A percentile compares a stretch with the other conserved stretches of the same genome.
phyloP scores from a whole-genome alignment of 30 jellyfish, hydroid and myxozoan genomes.

The Morbakka virulenta region DNA sequence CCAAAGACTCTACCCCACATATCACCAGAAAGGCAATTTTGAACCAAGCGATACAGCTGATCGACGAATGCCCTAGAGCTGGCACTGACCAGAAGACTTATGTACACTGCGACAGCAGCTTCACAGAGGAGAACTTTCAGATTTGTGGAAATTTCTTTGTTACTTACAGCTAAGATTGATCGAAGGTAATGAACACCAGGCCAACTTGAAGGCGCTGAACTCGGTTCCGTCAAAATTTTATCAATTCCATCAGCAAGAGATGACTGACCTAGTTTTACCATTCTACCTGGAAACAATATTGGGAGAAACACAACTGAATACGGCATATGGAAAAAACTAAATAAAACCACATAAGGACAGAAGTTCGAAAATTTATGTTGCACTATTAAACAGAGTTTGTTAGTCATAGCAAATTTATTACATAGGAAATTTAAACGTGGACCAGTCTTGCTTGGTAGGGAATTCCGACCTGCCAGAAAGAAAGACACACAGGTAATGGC shows the following conservation, averaged over 20 bases:
- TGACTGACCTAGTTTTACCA: neutral
- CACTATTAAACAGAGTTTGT: too few relatives aligned
- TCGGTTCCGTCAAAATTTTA: conserved; percentile 68
- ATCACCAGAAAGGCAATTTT: conserved; percentile 54
- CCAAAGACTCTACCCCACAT: conserved; percentile 97
- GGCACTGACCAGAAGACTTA: conserved; percentile 78
- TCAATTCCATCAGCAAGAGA: conserved; percentile 17
- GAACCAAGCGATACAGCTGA: conserved; percentile 77
- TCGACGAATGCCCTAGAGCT: conserved; percentile 76
- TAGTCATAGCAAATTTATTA: too few relatives aligned
- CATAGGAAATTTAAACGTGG: too few relatives aligned
- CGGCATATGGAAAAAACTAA: too few relatives aligned
- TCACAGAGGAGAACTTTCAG: conserved; percentile 83
- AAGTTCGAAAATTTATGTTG: too few relatives aligned
- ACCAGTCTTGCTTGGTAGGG: too few relatives aligned
- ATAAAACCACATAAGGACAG: too few relatives aligned
- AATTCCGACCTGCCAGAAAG: too few relatives aligned
- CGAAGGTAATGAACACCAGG: conserved; percentile 95
- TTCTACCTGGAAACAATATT: neutral
- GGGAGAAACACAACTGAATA: too few relatives aligned
- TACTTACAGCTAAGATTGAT: conserved; percentile 72
- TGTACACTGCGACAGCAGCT: conserved; percentile 87
- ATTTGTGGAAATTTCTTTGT: conserved; percentile 71
- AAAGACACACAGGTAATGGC: too few relatives aligned
- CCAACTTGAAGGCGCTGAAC: conserved; percentile 93